Evolutionary conservation across 2,113 vertebrate species (phyloP).

Genomic region (Potamarius usumacintae): DNA sequence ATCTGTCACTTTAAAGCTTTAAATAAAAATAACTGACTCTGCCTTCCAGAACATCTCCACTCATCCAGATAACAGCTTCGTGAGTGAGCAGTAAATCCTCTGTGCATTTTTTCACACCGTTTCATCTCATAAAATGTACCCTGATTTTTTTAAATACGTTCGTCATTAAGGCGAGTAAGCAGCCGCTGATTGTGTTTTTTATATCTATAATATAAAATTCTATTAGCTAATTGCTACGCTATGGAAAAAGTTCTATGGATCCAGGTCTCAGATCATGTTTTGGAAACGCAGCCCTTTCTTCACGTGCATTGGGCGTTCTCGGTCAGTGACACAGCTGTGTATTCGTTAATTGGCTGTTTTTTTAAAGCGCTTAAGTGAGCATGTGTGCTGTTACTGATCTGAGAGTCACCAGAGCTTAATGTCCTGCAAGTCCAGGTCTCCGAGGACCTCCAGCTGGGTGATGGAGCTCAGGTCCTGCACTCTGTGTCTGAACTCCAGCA

Average conservation of each 20-base stretch:
- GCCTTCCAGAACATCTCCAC: not conserved
- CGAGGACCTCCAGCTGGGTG: conserved; percentile 78
- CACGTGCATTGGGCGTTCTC: not conserved
- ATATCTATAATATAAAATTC: not conserved
- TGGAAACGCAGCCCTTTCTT: conserved; percentile 8
- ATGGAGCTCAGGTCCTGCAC: conserved; percentile 86
- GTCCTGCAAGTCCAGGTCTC: conserved; percentile 82
- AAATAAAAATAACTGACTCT: not conserved
- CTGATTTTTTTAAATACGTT: not conserved
- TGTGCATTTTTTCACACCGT: not conserved
- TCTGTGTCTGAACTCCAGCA: conserved; percentile 88
- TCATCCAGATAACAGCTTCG: not conserved
- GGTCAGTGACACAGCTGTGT: not conserved
- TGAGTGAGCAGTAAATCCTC: not conserved
- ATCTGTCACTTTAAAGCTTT: not conserved
- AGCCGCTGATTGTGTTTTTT: not conserved
- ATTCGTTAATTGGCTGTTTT: not conserved
- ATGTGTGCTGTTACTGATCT: conserved; percentile 9
- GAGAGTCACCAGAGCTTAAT: conserved; percentile 80
- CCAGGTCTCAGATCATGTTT: not conserved
- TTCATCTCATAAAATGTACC: not conserved
- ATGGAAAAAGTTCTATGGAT: not conserved
- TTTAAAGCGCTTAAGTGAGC: not conserved
- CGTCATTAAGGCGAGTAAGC: not conserved
- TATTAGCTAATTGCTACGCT: not conserved